Evolutionary conservation across 2,113 vertebrate genomes (phyloP), one percentile per base, ranked within the genome.

Genomic region (Erpornis zantholeuca): DNA sequence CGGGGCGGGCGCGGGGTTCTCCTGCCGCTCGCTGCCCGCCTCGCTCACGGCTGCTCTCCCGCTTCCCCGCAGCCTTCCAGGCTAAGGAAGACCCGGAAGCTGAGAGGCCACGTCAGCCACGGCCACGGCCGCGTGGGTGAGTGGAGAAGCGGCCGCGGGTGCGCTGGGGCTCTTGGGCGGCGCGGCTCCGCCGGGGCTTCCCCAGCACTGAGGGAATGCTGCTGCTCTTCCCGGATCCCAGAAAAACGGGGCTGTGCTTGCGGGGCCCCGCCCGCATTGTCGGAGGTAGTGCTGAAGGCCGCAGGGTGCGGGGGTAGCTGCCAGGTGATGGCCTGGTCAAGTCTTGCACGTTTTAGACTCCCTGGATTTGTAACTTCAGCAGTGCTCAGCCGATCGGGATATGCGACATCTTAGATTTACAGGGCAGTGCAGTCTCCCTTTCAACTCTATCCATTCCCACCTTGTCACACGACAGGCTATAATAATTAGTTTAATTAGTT

Each of bases 41-140:
- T 1, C n/a, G 19, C 77, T 95, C 33, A 93, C 13, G 1, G 70
- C 21, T 5, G 17, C 14, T 65, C 1, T 64, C 10, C 11, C 22
- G 4, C 19, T 53, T 60, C 24, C 86, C 52, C 7, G 64, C 75
- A 99, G 99, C 98, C 98, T 4, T 98, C 98, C 92, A 97, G 98
- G 84, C 95, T 97, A 11, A 98, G 98, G 73, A 99, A 99, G 97
- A 99, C 99, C 31, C 98, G 99, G 90, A 99, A 99, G 95, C 98
- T 99, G 63, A 98, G 99, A 44, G 99, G 99, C 3, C 99, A 99
- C 33, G 98, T 99, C 35, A 99, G 99, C 96, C 99, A 99, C 83
- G 99, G 99, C 79, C 99, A 99, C 71, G 99, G 99, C 90, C 98
- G 98, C 36, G 91, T 99, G 52, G 99, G 99, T 99, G 73, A 98